Conservation (phyloP, 2,888 invertebrate genomes). For the Lasioglossum villosulum region DNA sequence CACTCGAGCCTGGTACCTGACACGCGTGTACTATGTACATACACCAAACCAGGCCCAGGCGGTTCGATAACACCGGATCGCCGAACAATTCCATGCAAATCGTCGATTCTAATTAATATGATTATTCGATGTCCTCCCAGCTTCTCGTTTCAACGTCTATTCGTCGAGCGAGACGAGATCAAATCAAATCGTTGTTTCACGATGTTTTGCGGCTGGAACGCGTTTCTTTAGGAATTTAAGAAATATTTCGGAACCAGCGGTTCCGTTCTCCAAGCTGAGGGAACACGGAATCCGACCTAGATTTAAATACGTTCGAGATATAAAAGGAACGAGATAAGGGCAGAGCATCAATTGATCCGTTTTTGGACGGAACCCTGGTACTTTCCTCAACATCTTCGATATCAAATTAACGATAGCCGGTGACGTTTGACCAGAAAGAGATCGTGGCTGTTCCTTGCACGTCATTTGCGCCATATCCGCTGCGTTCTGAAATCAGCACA, state of each 20-base stretch:
- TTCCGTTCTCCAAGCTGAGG: slow-evolving; percentile 15
- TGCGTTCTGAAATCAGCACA: slow-evolving; percentile 59
- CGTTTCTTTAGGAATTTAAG: slow-evolving; percentile 57
- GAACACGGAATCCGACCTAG: slow-evolving; percentile 70
- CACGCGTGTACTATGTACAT: neutral
- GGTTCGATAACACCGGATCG: slow-evolving; percentile 63
- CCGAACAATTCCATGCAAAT: slow-evolving; percentile 50
- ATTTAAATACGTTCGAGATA: slow-evolving; percentile 76
- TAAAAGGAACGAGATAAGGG: slow-evolving; percentile 72
- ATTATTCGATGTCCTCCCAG: neutral
- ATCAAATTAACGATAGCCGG: slow-evolving; percentile 70
- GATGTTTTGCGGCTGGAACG: neutral
- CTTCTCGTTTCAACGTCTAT: neutral
- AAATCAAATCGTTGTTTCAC: neutral
- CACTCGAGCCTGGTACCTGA: slow-evolving; percentile 45
- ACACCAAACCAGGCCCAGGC: slow-evolving; percentile 11
- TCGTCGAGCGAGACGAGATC: neutral
- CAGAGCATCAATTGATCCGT: slow-evolving; percentile 76
- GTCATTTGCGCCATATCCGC: slow-evolving; percentile 70
- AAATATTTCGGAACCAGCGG: slow-evolving; percentile 58
- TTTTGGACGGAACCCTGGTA: slow-evolving; percentile 72
- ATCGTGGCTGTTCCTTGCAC: slow-evolving; percentile 63
- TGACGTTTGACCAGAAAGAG: slow-evolving; percentile 59
- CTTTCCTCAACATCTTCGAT: slow-evolving; percentile 78
- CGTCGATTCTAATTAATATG: slow-evolving; percentile 43